Evolutionary conservation across 2,797 vertebrate genomes (phyloP).

Genomic region (Gila robusta): DNA sequence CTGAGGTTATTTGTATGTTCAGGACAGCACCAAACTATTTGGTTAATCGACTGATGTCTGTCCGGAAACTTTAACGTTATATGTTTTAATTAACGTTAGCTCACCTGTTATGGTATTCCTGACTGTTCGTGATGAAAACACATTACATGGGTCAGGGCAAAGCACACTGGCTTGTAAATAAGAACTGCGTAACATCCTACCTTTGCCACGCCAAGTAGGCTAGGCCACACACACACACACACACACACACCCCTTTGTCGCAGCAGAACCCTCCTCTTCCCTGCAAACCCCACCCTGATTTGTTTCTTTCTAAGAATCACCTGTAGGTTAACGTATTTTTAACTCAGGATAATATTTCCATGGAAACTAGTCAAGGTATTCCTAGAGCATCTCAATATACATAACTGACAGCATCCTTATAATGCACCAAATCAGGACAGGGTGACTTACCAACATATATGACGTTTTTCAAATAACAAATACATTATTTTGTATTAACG

Average conservation of each 20-base stretch:
- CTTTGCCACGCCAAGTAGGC: constrained; percentile 46
- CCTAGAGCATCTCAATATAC: background rate
- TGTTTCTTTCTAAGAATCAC: constrained; percentile 20
- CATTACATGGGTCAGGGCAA: background rate
- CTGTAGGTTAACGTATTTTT: background rate
- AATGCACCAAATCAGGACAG: background rate
- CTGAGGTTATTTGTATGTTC: background rate
- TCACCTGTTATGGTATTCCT: constrained; percentile 9
- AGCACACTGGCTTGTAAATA: constrained; percentile 54
- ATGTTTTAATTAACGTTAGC: background rate
- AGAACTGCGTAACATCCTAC: constrained; percentile 83
- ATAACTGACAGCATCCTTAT: background rate
- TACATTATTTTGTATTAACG: background rate
- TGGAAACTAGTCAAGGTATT: background rate
- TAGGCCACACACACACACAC: constrained; percentile 12
- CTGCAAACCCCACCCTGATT: constrained; percentile 49
- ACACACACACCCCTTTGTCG: constrained; percentile 48
- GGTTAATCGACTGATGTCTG: background rate
- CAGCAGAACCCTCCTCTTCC: constrained; percentile 50
- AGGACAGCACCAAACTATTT: background rate
- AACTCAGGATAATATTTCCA: background rate
- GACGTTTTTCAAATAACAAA: background rate
- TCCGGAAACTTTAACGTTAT: background rate
- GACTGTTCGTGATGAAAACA: constrained; percentile 4
- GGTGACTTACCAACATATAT: background rate